Conservation (phyloP, 2,113 vertebrate species). For the Pituophis catenifer region DNA sequence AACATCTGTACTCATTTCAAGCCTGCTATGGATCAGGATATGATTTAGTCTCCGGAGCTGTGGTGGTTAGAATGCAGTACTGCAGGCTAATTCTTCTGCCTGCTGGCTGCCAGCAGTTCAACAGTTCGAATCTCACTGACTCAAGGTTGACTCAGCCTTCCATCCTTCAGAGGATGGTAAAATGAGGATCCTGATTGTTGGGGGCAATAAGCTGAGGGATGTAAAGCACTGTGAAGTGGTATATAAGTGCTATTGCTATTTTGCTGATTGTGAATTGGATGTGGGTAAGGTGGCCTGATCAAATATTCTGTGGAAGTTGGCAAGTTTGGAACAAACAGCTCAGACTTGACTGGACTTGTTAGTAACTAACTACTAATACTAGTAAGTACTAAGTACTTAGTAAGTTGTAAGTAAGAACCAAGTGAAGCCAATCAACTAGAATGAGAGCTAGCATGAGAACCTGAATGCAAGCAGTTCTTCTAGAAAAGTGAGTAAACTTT, state of each 20-base stretch:
- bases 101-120: no score
- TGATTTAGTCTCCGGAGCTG: not conserved
- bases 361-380: not conserved
- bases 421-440: not conserved
- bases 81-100: no score
- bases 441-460: not conserved
- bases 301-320: not conserved
- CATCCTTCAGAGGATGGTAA: no score
- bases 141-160: no score
- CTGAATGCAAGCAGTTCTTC: not conserved
- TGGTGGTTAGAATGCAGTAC: no score
- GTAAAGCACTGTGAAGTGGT: no score
- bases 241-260: not conserved
- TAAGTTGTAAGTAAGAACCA: not conserved
- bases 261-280: not conserved
- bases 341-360: not conserved
- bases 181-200: no score
- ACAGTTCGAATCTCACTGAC: no score
- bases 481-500: not conserved
- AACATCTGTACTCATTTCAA: not conserved
- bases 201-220: no score
- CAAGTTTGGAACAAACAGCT: not conserved
- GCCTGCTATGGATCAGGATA: not conserved
- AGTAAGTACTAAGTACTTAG: no score
- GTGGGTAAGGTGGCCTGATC: not conserved